Evolutionary conservation across 2,888 invertebrate species (phyloP), one percentile per base, ranked within the genome.

Genomic region (Melieria omissa): DNA sequence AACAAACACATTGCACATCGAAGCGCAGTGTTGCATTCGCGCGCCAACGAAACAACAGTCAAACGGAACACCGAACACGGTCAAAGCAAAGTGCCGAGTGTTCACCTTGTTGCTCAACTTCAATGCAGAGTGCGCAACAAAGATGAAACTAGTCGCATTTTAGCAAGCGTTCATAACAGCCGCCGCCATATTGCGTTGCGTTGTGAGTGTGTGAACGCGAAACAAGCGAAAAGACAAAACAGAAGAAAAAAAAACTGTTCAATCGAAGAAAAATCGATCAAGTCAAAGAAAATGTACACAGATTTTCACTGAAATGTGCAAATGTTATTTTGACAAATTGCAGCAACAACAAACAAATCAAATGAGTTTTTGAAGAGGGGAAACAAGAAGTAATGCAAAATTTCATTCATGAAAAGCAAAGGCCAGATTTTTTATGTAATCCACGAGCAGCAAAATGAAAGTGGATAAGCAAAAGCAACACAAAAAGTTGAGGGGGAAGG

Each of bases 91-190:
- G 47, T 14, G 14, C 57, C 47, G 46, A 57, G n/a, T 47, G 46
- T 62, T 55, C 46, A 70, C 70, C 73, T 73, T 71, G 72, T 73
- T 71, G 70, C 73, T 73, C 73, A 52, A 65, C 76, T 73, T 73
- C 68, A 75, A 75, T 52, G 63, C 66, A 70, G 67, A 74, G 68
- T 74, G 81, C 76, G 78, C 77, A 81, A 80, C 78, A 79, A 80
- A 82, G 80, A 80, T 79, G 65, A 82, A 80, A 77, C 77, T 80
- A 81, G 80, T 82, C 78, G 78, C 81, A 80, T 78, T 82, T 80
- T 76, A 80, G 80, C 80, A 79, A 80, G 80, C 78, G 78, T 80
- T 80, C 77, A 77, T 73, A 77, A 78, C 79, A 78, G 77, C 76
- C 78, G 79, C 77, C 79, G 81, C 78, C 75, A 78, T 78, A 70